phyloP scores from a whole-genome alignment of 2,888 invertebrate genomes.

The Platypus cylindrus region DNA sequence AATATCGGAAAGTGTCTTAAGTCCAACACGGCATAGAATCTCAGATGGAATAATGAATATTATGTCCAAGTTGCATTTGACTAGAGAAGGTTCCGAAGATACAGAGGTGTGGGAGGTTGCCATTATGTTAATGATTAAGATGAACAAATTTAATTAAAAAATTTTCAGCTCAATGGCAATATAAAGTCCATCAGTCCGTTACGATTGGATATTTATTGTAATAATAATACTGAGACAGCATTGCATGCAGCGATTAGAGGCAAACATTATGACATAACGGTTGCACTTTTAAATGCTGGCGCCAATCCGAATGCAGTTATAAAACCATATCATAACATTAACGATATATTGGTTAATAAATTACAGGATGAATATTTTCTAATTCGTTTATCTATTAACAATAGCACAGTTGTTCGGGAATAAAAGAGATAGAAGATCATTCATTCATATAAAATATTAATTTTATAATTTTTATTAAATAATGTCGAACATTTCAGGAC shows the following conservation, averaged over 20 bases:
- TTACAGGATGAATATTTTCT: too few species aligned
- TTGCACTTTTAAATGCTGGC: constrained; percentile 58
- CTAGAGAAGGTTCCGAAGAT: constrained; percentile 37
- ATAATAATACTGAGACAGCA: constrained; percentile 68
- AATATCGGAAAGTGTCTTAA: constrained; percentile 30
- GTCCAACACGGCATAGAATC: constrained; percentile 57
- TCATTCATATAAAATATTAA: constrained; percentile 1
- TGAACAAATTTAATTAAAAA: neutral
- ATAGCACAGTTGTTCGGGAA: too few species aligned
- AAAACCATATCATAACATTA: constrained; percentile 37
- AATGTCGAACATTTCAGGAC: too few species aligned
- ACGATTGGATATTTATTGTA: constrained; percentile 60
- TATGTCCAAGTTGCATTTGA: constrained; percentile 67
- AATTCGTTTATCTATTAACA: too few species aligned
- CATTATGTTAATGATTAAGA: neutral
- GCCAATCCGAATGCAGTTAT: constrained; percentile 70
- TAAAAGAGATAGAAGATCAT: too few species aligned
- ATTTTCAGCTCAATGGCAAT: constrained; percentile 21
- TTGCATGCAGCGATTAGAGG: constrained; percentile 70
- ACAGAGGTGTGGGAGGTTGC: constrained; percentile 23
- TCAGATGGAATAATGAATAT: constrained; percentile 82
- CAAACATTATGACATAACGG: constrained; percentile 58
- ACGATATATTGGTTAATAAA: constrained; percentile 25
- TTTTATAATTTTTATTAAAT: constrained; percentile 20
- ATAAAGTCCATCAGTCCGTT: constrained; percentile 50